Conservation (phyloP, 2,113 vertebrate species). For the Ibidorhyncha struthersii region DNA sequence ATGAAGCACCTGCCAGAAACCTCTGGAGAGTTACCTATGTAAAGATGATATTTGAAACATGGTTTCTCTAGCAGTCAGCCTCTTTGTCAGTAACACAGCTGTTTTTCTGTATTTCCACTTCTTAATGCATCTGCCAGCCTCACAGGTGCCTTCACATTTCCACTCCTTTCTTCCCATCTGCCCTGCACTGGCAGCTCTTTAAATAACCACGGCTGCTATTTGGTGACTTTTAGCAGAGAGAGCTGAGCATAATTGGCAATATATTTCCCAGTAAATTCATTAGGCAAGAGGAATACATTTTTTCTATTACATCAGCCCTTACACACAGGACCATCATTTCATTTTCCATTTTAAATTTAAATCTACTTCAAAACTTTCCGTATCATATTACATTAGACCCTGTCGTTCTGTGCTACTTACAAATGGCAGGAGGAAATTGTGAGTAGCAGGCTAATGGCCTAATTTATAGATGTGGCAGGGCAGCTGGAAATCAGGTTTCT, state of each 20-base stretch:
- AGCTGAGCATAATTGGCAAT: background rate
- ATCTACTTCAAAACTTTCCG: constrained; percentile 34
- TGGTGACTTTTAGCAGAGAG: constrained; percentile 6
- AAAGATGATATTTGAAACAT: background rate
- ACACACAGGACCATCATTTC: constrained; percentile 8
- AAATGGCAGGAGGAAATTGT: constrained; percentile 61
- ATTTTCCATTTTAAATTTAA: constrained; percentile 69
- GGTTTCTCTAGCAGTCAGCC: background rate
- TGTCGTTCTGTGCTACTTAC: background rate
- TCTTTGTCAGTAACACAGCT: background rate
- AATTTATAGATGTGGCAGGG: constrained; percentile 33
- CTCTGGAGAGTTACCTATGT: background rate
- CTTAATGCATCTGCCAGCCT: background rate
- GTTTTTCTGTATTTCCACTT: background rate
- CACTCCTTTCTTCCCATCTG: background rate
- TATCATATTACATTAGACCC: constrained; percentile 16
- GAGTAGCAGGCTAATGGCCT: constrained; percentile 21
- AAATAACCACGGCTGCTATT: background rate
- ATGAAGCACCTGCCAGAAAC: background rate
- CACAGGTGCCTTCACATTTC: background rate
- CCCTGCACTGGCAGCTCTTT: background rate
- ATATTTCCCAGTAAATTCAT: constrained; percentile 55
- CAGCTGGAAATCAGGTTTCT: background rate
- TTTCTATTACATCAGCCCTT: background rate
- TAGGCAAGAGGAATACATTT: constrained; percentile 25